These are phyloP conservation scores for Phylloscopus collybita DNA, from an alignment of 2,797 vertebrate species.

Conservation along the genomic window DNA sequence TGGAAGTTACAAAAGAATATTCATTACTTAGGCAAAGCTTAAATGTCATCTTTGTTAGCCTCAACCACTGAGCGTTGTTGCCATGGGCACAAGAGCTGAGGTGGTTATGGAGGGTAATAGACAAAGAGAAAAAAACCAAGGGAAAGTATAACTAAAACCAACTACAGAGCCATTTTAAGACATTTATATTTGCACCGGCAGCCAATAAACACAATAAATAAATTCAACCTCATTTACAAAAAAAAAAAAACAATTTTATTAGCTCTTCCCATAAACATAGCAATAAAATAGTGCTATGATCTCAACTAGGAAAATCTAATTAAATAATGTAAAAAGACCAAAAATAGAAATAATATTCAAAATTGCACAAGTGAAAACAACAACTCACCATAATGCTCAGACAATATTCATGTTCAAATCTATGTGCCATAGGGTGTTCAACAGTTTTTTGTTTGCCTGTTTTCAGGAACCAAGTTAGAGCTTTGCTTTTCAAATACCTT, in stretches of 20 bases:
- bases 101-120: slow-evolving; percentile 56
- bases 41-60: slow-evolving; percentile 65
- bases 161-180: slow-evolving; percentile 5
- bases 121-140: slow-evolving; percentile 33
- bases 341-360: slow-evolving; percentile 35
- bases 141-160: slow-evolving; percentile 43
- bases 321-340: slow-evolving; percentile 35
- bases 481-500: slow-evolving; percentile 44
- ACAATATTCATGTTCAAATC: slow-evolving; percentile 55
- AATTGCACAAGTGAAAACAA: slow-evolving; percentile 14
- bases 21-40: slow-evolving; percentile 64
- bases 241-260: slow-evolving; percentile 9
- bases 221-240: slow-evolving; percentile 40
- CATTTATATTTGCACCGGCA: not conserved
- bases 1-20: slow-evolving; percentile 68
- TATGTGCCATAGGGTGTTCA: slow-evolving; percentile 1
- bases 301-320: slow-evolving; percentile 32
- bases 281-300: slow-evolving; percentile 22
- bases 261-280: not conserved
- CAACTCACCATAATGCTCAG: slow-evolving; percentile 25
- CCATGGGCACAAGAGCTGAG: slow-evolving; percentile 62
- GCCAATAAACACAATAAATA: slow-evolving; percentile 47
- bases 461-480: slow-evolving; percentile 47
- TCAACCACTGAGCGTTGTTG: slow-evolving; percentile 55
- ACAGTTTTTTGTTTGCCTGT: slow-evolving; percentile 23